A percentile compares a stretch with the other conserved stretches of the same genome.
Conservation (phyloP, 2,113 vertebrate genomes). For the Pan troglodytes region NHGRI_mPanTro3-v2.1_pri NC_072398.2:207935001-207935500, state of each 20-base stretch:
- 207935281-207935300: not conserved
- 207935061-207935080: slow-evolving; percentile 66
- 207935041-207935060: slow-evolving; percentile 75
- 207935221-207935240: not conserved
- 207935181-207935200: not conserved
- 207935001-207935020: slow-evolving; percentile 83
- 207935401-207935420: not conserved
- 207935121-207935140: slow-evolving; percentile 54
- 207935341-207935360: not conserved
- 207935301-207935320: not conserved
- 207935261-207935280: slow-evolving; percentile 20
- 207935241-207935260: slow-evolving; percentile 55
- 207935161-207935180: not conserved
- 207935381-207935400: not conserved
- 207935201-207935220: slow-evolving; percentile 8
- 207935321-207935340: not conserved
- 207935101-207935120: slow-evolving; percentile 52
- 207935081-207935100: slow-evolving; percentile 11
- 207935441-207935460: not conserved
- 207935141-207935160: slow-evolving; percentile 30
- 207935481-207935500: not conserved
- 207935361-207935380: not conserved
- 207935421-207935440: not conserved
- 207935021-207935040: slow-evolving; percentile 82
- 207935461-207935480: not conserved